Base-by-base conservation (phyloP, 2,797 vertebrate species). In the Lateolabrax maculatus region DNA sequence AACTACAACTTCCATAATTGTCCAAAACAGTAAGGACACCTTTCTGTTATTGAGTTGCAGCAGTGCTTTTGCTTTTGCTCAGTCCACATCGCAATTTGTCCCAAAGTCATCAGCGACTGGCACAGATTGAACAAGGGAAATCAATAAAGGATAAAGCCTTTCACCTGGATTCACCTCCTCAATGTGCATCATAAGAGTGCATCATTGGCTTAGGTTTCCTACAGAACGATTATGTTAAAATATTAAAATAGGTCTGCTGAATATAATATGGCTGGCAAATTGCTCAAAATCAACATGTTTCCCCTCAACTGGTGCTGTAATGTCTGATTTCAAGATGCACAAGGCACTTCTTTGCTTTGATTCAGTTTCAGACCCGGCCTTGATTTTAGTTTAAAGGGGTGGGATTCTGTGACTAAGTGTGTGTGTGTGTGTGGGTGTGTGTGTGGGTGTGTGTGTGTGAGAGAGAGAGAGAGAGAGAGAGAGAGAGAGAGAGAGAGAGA, bases 61-160 rank as follows among this genome's bases (percentile, higher is more conserved):
- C 4, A 7, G 1, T 53, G 13, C n/a, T 77, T 79, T 71, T 51
- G 43, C 39, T 66, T 74, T 66, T 9, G 1, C 25, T 70, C 56
- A 61, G 21, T 51, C 23, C 71, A 80, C 46, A 48, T 57, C 25
- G 56, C 37, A 62, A 9, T 71, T 62, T 23, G 15, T n/a, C n/a
- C 27, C 51, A 53, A 62, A 63, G 18, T 71, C 39, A 21, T 41
- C 72, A 75, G 39, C 4, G 2, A 44, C 43, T 65, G 23, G 23
- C 27, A 77, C 15, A 73, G 37, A 78, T 66, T 83, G 53, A 77
- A 76, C 37, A 71, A 75, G 10, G 16, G 25, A 75, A 74, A 77
- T 74, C 64, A 67, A 68, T 71, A 48, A 44, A 25, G 44, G 43
- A 55, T 53, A n/a, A 56, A 58, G 34, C 34, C 37, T 23, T 69